A percentile compares a stretch with the other conserved stretches of the same genome.
phyloP scores from a whole-genome alignment of 1,140 invertebrate species.

The Lordiphosa clarofinis region DNA sequence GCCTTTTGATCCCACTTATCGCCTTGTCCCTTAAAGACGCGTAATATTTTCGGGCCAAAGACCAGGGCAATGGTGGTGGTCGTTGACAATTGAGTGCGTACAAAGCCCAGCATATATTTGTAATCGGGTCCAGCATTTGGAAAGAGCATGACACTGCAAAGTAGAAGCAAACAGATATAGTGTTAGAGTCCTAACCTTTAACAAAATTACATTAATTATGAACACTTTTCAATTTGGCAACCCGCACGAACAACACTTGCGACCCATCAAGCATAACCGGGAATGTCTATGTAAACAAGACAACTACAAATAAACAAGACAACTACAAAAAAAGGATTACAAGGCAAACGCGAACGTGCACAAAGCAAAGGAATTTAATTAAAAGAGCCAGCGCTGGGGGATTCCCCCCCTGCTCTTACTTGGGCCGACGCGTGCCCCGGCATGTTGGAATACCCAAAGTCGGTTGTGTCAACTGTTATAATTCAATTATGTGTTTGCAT shows the following conservation, averaged over 20 bases:
- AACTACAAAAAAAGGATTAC: slow-evolving; percentile 48
- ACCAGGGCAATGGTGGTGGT: slow-evolving; percentile 91
- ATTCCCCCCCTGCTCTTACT: slow-evolving; percentile 23
- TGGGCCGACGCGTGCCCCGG: slow-evolving; percentile 30
- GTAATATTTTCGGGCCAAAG: slow-evolving; percentile 91
- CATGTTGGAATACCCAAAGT: slow-evolving; percentile 44
- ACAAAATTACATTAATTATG: slow-evolving; percentile 73
- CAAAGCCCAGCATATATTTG: slow-evolving; percentile 92
- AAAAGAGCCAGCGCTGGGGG: slow-evolving; percentile 35
- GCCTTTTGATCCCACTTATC: slow-evolving; percentile 92
- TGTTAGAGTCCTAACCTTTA: not conserved
- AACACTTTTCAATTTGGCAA: slow-evolving; percentile 51
- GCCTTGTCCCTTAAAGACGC: slow-evolving; percentile 89
- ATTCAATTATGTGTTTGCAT: slow-evolving; percentile 35
- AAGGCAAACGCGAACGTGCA: slow-evolving; percentile 48
- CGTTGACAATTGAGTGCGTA: slow-evolving; percentile 92
- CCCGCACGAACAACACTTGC: slow-evolving; percentile 34
- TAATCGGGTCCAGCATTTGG: slow-evolving; percentile 92
- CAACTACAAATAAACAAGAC: slow-evolving; percentile 30
- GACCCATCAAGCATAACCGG: slow-evolving; percentile 26
- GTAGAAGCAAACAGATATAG: not conserved
- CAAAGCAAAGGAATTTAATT: slow-evolving; percentile 72
- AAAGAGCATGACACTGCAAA: slow-evolving; percentile 85
- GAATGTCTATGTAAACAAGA: slow-evolving; percentile 62
- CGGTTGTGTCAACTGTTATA: slow-evolving; percentile 41